Base-by-base conservation (phyloP, 2,797 vertebrate species). In the Lacerta bilineata region DNA sequence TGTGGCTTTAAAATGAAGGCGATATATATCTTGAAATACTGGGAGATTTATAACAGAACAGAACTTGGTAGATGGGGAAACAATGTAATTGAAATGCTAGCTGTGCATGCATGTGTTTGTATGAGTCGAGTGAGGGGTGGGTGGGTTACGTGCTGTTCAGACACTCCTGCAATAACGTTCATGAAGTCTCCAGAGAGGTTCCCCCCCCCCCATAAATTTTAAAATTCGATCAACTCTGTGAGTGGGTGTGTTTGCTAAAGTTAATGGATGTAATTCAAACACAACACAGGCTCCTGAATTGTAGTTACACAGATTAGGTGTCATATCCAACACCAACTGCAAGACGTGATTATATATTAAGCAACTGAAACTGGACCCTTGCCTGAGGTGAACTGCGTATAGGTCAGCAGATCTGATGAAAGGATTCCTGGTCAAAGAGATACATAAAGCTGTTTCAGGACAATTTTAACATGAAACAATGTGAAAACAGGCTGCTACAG, bases 311-410 rank as follows among this genome's bases (percentile, higher is more conserved):
- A 75, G 87, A 74, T 79, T 36, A 80, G 83, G 46, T 82, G 9
- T 88, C n/a, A 1, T 1, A 7, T 33, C 29, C 20, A 1, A n/a
- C 64, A 4, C 0, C 0, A 0, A 0, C 46, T 27, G 4, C 85
- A 0, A 4, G 0, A 68, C 0, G 2, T 1, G 66, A 23, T 72
- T n/a, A 77, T 87, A 59, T 83, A 0, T 15, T 0, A 0, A 43
- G 75, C 1, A 3, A 17, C 0, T 0, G 41, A 55, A 69, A 78
- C 88, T 1, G 55, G 59, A 59, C 59, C 68, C 78, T 0, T n/a
- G 0, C 0, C 0, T 20, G 39, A 41, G 50, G 83, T 85, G 55
- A 87, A 41, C 0, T 3, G 18, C 3, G 6, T 50, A 0, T 74
- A 86, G 84, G 83, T 27, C 64, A 13, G 33, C 0, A 23, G 80